Percentiles rank a stretch among this genome's conserved stretches.
These are phyloP conservation scores for Hyla sarda DNA, from an alignment of 2,113 vertebrate genomes.

Conservation along the genomic window DNA sequence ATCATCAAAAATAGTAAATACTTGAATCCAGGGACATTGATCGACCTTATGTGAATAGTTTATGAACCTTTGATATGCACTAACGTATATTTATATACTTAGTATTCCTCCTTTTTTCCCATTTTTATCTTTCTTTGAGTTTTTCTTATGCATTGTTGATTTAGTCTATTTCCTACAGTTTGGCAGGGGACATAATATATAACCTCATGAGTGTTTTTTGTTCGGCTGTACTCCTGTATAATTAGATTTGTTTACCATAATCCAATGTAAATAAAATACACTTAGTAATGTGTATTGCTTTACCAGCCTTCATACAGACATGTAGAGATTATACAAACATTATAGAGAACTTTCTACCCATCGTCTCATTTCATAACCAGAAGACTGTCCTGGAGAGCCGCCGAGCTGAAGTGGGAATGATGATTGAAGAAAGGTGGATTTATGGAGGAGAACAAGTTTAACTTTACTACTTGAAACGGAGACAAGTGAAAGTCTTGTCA, in stretches of 20 bases:
- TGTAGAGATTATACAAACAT: too few relatives aligned
- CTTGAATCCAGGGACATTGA: background rate
- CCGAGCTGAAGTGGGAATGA: slow-evolving; percentile 35
- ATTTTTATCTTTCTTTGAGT: background rate
- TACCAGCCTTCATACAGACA: background rate
- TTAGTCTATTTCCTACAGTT: background rate
- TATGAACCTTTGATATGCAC: background rate
- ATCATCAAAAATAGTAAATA: background rate
- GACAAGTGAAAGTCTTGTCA: slow-evolving; percentile 45
- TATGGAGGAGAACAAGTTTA: slow-evolving; percentile 41
- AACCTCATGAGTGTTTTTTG: background rate
- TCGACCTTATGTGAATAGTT: background rate
- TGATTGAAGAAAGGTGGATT: slow-evolving; percentile 27
- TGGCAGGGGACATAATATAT: background rate
- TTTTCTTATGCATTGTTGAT: background rate
- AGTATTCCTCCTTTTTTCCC: background rate
- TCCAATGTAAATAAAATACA: slow-evolving; percentile 1
- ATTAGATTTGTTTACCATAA: slow-evolving; percentile 2
- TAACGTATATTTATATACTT: background rate
- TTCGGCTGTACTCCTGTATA: background rate
- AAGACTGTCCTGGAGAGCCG: background rate
- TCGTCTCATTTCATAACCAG: slow-evolving; percentile 23
- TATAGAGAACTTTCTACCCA: background rate
- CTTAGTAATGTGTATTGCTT: background rate
- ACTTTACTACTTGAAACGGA: slow-evolving; percentile 47